Base-by-base conservation (phyloP, 2,888 invertebrate species). In the Pristionchus fissidentatus region DNA sequence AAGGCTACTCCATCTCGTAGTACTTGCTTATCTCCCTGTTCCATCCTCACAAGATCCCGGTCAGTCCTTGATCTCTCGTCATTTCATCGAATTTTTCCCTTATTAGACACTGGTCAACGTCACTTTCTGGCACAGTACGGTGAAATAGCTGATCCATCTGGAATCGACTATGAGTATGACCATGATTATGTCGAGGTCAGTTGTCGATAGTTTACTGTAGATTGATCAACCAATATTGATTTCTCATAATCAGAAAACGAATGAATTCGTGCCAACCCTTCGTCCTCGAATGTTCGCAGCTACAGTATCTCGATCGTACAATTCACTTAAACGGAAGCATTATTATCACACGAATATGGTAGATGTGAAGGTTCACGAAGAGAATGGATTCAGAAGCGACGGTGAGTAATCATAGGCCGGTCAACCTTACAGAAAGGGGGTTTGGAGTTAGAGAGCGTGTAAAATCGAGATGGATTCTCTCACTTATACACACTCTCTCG, bases 231-330 rank as follows among this genome's bases (percentile, higher is more conserved):
- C 46, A 43, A 26, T 46, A 10, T 43, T 13, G 26, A n/a, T 8
- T n/a, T 5, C 35, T 8, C 1, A 10, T 29, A 66, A 10, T 7
- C 83, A 83, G 83, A 32, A n/a, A 35, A 83, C 83, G 55, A 43
- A 49, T 29, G 83, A 83, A 32, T 83, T 83, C 73, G 57, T 83
- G 19, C 83, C 83, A 4, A 83, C 83, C 32, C 70, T 83, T 10
- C 83, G 83, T 38, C 52, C 83, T 19, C 32, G 83, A 38, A 73
- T 83, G 83, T 83, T 83, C 55, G n/a, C 83, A 38, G 49, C 83
- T 13, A 35, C 83, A 3, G 70, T 83, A 5, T 32, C 26, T 29
- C 70, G 83, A 29, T 57, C 60, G 4, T 83, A 83, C 29, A 83
- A 83, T 55, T 26, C 38, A 10, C 13, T 73, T 32, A 83, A 57